Base-by-base conservation (phyloP, 2,797 vertebrate genomes). In the Malurus splendens region DNA sequence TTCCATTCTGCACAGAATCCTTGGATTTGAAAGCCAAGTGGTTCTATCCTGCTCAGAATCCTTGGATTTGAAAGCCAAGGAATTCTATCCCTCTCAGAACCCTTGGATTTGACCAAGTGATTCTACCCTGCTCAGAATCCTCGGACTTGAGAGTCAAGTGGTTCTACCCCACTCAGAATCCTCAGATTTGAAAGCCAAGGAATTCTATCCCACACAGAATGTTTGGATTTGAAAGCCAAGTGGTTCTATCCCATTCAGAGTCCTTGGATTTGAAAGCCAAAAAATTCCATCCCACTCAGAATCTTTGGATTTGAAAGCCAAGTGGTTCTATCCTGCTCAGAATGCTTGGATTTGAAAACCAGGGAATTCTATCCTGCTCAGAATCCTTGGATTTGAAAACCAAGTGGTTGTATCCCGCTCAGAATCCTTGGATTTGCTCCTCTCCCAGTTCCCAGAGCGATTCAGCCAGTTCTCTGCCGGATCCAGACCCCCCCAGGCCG, bases 401-500 rank as follows among this genome's bases (percentile, higher is more conserved):
- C 47, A 19, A 48, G 51, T 4, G 24, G 48, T 9, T 6, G 19
- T 12, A 5, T 33, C 45, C 62, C 36, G n/a, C 17, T 1, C 55
- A n/a, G 41, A 39, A 52, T 48, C 33, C 27, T 45, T 28, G 62
- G 25, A 36, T 36, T 28, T 77, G 52, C 56, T 76, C 44, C 64
- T 23, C 18, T 76, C 80, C 55, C 0, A 0, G 52, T 42, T 11
- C 48, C 54, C 3, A 0, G 39, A 28, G 38, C 3, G 24, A n/a
- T 36, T 36, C 36, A 36, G 36, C 0, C 0, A 25, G 24, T 1
- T 57, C 64, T 61, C 0, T 2, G 18, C 14, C 0, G 0, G 39
- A 73, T 32, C 25, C 2, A 1, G 77, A 20, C 38, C 70, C 10
- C 28, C 1, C 6, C 2, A 4, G 18, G 4, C 3, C 18, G 45